Evolutionary conservation across 1,140 invertebrate species (phyloP).

Genomic region (Leptinotarsa defecta): DNA sequence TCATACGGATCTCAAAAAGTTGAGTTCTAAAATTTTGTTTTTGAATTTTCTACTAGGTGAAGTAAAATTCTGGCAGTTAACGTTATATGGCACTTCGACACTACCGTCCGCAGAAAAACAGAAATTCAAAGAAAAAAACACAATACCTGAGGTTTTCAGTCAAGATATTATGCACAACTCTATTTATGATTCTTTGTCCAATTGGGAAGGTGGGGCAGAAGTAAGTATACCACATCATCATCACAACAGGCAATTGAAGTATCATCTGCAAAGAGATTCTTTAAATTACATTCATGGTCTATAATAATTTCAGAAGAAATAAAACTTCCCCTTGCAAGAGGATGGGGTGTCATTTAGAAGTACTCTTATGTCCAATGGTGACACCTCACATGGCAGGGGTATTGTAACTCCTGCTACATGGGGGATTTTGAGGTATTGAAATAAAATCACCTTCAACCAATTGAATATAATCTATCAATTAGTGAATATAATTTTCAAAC

Average conservation of each 20-base stretch:
- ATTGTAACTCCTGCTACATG: too few species aligned
- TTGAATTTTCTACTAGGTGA: conserved; percentile 52
- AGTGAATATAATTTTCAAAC: too few species aligned
- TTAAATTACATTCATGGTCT: not conserved
- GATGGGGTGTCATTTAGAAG: too few species aligned
- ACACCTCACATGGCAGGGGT: conserved; percentile 13
- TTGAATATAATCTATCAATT: too few species aligned
- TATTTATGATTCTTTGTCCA: conserved; percentile 45
- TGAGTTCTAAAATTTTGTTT: too few species aligned
- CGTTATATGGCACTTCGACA: conserved; percentile 64
- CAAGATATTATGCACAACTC: conserved; percentile 48
- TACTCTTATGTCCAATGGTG: too few species aligned
- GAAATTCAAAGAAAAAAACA: conserved; percentile 38
- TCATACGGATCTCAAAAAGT: too few species aligned
- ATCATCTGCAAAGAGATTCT: not conserved
- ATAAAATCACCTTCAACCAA: too few species aligned
- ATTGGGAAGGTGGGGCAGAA: conserved; percentile 46
- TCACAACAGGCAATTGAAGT: conserved; percentile 6
- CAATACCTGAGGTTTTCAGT: conserved; percentile 35
- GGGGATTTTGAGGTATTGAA: too few species aligned
- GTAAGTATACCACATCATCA: conserved; percentile 33
- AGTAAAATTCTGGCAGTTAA: conserved; percentile 62
- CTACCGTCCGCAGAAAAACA: conserved; percentile 55
- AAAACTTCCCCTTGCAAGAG: too few species aligned
- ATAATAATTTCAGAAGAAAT: too few species aligned